Base-by-base conservation (phyloP, 1,140 invertebrate species). In the Babylonia areolata region DNA sequence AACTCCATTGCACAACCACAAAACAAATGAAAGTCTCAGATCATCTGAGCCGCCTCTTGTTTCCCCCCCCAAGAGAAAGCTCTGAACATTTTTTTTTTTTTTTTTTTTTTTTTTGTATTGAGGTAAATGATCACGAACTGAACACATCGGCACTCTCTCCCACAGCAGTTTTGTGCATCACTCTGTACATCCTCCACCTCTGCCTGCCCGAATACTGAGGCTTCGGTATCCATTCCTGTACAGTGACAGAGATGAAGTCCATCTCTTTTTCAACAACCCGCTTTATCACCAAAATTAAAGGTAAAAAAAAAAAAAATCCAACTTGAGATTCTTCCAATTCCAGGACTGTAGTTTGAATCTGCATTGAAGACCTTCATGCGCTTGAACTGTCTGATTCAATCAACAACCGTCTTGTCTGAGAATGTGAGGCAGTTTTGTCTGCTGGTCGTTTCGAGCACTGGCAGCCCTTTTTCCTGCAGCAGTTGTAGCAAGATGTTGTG, bases 401-500 rank as follows among this genome's bases (percentile, higher is more conserved):
- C 17, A 90, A 73, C 31, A 90, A 81, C 54, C 89, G 54, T 39
- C 89, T 79, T 54, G 86, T 89, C 64, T 89, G 89, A 35, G 89
- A 90, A 82, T 87, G 83, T 73, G 85, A 87, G 33, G 88, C 85
- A 9, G 40, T 85, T 35, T 79, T 73, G 2, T 78, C 58, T 35
- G 42, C 37, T 15, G 35, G 39, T 69, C 87, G 42, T 78, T 54
- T 33, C 37, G 69, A n/a, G 79, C 92, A 93, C 79, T 91, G 89
- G 90, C 96, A 97, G 85, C 97, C 97, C 89, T 96, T 96, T 79
- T 96, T 95, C 17, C 96, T 96, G 93, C 96, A 96, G 87, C 96
- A 95, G 86, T 97, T 97, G 95, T 98, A 98, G 90, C 96, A 96
- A 88, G 96, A 95, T 93, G 98, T 97, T 93, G 96, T 96, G 81